These are phyloP conservation scores for Condylostylus longicornis DNA, from an alignment of 1,140 invertebrate species.

Conservation along the genomic window DNA sequence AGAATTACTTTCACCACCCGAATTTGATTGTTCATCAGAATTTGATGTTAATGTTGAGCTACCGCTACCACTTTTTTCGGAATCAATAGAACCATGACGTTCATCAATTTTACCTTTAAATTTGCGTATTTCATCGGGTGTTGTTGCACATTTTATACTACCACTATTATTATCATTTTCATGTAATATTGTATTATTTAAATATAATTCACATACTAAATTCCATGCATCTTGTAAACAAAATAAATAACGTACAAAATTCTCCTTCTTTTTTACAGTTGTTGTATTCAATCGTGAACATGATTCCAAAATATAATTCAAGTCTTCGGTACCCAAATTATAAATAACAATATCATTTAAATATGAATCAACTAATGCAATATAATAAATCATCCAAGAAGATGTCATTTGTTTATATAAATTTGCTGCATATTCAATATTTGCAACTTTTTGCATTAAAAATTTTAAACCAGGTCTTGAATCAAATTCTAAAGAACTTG, in stretches of 20 bases:
- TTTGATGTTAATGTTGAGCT: conserved; percentile 8
- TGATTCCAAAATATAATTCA: conserved; percentile 47
- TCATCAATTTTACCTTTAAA: not conserved
- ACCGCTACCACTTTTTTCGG: conserved; percentile 15
- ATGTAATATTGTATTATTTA: conserved; percentile 34
- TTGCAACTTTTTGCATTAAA: conserved; percentile 80
- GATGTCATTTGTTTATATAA: conserved; percentile 84
- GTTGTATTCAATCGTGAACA: conserved; percentile 35
- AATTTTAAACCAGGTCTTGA: conserved; percentile 80
- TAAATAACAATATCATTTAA: conserved; percentile 46
- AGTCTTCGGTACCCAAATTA: conserved; percentile 42
- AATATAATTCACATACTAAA: conserved; percentile 37
- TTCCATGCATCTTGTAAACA: conserved; percentile 44
- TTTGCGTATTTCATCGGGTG: conserved; percentile 1
- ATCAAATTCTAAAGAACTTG: conserved; percentile 71
- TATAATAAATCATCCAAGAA: conserved; percentile 78
- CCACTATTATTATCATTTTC: conserved; percentile 34
- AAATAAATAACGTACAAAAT: conserved; percentile 39
- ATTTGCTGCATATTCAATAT: conserved; percentile 75
- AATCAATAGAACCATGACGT: too few species aligned
- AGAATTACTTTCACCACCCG: too few species aligned
- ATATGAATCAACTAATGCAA: conserved; percentile 68
- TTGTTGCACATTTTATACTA: conserved; percentile 5
- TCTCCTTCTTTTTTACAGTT: conserved; percentile 39
- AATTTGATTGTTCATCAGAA: conserved; percentile 10